Percentiles rank a stretch among this genome's conserved stretches.
phyloP scores from a whole-genome alignment of 2,888 invertebrate species.

The Adineta ricciae region DNA sequence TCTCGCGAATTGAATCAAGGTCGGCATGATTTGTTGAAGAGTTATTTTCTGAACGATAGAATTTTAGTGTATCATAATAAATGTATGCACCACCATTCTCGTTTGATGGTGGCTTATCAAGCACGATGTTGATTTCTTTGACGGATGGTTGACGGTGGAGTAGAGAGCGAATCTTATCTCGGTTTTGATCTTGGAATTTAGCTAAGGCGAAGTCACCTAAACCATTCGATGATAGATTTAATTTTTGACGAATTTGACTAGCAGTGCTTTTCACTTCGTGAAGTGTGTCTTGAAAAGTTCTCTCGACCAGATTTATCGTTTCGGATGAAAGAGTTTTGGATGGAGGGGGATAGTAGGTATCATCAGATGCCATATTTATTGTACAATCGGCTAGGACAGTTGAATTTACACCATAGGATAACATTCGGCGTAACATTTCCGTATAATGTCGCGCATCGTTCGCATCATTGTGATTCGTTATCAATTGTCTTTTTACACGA shows the following conservation, averaged over 20 bases:
- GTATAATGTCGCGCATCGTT: background rate
- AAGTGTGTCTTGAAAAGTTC: background rate
- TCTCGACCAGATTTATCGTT: background rate
- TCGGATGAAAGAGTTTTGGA: background rate
- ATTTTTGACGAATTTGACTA: background rate
- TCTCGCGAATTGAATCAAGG: background rate
- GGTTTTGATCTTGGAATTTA: background rate
- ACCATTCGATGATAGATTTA: background rate
- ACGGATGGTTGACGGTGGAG: background rate
- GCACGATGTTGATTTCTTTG: background rate
- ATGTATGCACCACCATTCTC: background rate
- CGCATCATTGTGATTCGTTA: background rate
- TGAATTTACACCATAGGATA: background rate
- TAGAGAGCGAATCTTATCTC: background rate
- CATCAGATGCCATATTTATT: background rate
- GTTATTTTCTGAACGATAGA: background rate
- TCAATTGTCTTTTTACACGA: constrained; percentile 6
- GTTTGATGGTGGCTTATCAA: background rate
- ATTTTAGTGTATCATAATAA: background rate
- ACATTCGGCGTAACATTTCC: background rate
- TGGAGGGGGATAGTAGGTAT: background rate
- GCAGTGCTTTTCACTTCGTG: background rate
- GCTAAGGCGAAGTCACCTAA: background rate
- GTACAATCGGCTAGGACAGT: background rate
- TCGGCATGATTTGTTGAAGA: background rate